Conservation (phyloP, 2,888 invertebrate species). For the Oscheius sp. region DNA sequence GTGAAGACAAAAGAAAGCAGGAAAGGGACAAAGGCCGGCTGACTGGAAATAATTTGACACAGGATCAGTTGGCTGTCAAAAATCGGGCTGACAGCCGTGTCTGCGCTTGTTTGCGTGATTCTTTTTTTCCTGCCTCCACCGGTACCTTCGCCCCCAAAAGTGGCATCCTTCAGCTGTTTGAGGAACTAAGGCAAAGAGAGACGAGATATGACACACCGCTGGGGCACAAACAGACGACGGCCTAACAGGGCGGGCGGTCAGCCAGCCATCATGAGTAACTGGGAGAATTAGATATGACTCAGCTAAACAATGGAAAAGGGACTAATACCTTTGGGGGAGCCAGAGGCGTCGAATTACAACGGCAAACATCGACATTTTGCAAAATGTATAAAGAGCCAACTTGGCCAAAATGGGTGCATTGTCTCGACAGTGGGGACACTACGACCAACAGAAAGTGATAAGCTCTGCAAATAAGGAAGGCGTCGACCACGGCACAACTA, state of each 20-base stretch:
- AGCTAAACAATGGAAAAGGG: background rate
- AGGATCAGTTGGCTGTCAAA: slow-evolving; percentile 7
- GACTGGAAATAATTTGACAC: background rate
- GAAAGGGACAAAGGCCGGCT: background rate
- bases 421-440: slow-evolving; percentile 2
- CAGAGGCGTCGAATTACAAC: slow-evolving; percentile 29
- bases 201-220: slow-evolving; percentile 29
- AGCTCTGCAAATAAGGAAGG: slow-evolving; percentile 10
- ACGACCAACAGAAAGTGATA: slow-evolving; percentile 17
- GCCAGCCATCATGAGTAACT: background rate
- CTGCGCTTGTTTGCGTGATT: background rate
- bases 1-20: too few relatives aligned
- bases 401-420: background rate
- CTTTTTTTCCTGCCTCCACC: too few relatives aligned
- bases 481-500: background rate
- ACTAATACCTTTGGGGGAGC: background rate
- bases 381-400: background rate
- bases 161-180: slow-evolving; percentile 28
- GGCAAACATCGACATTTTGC: slow-evolving; percentile 16
- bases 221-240: slow-evolving; percentile 29
- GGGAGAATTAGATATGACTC: background rate
- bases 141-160: background rate
- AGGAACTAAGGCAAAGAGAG: slow-evolving; percentile 23
- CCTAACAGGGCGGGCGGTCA: background rate
- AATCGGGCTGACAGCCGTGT: slow-evolving; percentile 24